phyloP scores from a whole-genome alignment of 2,113 vertebrate species.

The Phylloscopus trochilus region DNA sequence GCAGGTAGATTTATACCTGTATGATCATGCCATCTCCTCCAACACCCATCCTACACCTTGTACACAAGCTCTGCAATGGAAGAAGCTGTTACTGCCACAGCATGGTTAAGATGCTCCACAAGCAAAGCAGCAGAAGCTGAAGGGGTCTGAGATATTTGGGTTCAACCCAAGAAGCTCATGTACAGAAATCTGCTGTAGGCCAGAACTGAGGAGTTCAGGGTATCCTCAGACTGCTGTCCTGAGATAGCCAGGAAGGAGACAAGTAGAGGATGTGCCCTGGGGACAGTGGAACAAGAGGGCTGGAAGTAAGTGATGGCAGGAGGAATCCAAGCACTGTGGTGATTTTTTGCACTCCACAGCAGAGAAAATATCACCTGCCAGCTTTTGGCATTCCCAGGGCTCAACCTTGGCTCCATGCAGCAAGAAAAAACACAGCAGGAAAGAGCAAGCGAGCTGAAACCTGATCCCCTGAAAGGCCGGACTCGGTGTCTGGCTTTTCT shows the following conservation, averaged over 20 bases:
- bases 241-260: neutral
- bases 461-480: slow-evolving; percentile 53
- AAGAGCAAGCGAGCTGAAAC: slow-evolving; percentile 59
- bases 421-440: slow-evolving; percentile 24
- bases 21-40: neutral
- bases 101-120: neutral
- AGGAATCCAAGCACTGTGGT: neutral
- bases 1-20: neutral
- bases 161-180: neutral
- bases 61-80: accelerated
- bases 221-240: neutral
- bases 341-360: neutral
- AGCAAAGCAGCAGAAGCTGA: neutral
- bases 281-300: neutral
- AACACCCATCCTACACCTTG: neutral
- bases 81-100: neutral
- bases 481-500: slow-evolving; percentile 46
- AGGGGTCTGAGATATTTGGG: neutral
- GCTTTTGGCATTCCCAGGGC: neutral
- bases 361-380: slow-evolving; percentile 15
- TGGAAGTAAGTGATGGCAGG: neutral
- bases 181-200: neutral
- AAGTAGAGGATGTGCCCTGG: neutral
- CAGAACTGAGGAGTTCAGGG: neutral
- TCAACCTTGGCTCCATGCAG: slow-evolving; percentile 22